Evolutionary conservation across 2,113 vertebrate genomes (phyloP).

Genomic region (Otus sunia): DNA sequence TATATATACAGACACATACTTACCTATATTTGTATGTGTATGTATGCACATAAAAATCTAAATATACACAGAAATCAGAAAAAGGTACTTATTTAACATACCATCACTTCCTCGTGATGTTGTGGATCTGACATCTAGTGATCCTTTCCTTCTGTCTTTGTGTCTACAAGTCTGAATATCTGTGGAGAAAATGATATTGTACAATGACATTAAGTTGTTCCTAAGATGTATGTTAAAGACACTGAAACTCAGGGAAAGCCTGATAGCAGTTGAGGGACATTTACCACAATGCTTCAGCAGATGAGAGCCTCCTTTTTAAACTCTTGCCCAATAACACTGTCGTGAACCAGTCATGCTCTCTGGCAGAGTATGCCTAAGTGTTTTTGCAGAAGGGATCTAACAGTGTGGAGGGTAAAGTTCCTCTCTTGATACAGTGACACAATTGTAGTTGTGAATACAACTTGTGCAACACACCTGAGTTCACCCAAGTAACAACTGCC

Average conservation of each 20-base stretch:
- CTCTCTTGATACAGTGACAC: background rate
- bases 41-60: background rate
- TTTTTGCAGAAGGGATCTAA: background rate
- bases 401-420: background rate
- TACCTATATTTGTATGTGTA: background rate
- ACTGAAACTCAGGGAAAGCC: background rate
- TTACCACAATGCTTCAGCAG: background rate
- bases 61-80: background rate
- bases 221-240: background rate
- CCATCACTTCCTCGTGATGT: constrained; percentile 90
- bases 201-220: background rate
- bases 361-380: background rate
- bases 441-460: background rate
- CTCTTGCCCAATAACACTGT: background rate
- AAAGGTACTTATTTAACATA: constrained; percentile 65
- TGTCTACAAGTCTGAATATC: constrained; percentile 88
- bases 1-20: background rate
- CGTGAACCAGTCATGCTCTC: background rate
- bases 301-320: background rate
- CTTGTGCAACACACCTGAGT: background rate
- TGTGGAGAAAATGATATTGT: constrained; percentile 65
- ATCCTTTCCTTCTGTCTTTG: constrained; percentile 94
- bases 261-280: background rate
- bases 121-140: constrained; percentile 86
- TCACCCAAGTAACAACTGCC: background rate